A percentile compares a stretch with the other conserved stretches of the same genome.
Evolutionary conservation across 2,797 vertebrate species (phyloP).

Genomic region (Coranthus polyacanthus): DNA sequence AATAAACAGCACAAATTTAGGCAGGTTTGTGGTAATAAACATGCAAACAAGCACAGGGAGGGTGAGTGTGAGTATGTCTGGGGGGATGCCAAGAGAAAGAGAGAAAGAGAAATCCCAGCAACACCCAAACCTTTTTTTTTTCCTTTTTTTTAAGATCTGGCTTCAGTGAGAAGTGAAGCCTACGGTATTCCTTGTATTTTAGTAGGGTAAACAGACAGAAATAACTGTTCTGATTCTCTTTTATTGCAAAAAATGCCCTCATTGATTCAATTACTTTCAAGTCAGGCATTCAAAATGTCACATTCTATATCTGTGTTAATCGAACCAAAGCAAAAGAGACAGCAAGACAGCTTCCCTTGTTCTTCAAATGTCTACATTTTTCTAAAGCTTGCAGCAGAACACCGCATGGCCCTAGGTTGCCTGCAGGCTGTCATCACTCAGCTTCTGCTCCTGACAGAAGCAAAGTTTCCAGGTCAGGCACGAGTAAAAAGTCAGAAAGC

Average conservation of each 20-base stretch:
- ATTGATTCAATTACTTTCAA: constrained; percentile 8
- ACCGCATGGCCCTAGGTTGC: constrained; percentile 64
- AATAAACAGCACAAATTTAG: constrained; percentile 52
- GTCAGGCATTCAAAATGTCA: constrained; percentile 2
- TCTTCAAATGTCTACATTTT: constrained; percentile 38
- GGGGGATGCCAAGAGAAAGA: not conserved
- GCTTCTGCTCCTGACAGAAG: constrained; percentile 41
- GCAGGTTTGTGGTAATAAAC: constrained; percentile 61
- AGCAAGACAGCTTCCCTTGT: constrained; percentile 14
- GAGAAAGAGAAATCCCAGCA: constrained; percentile 14
- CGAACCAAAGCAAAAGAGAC: constrained; percentile 9
- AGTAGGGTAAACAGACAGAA: constrained; percentile 15
- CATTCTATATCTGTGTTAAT: constrained; percentile 5
- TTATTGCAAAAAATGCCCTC: not conserved
- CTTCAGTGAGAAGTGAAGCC: constrained; percentile 14
- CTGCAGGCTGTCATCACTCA: constrained; percentile 62
- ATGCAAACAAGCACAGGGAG: constrained; percentile 47
- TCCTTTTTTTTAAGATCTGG: constrained; percentile 8
- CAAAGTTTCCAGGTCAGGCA: constrained; percentile 61
- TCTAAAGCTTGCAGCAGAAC: constrained; percentile 38
- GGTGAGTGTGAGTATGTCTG: constrained; percentile 7
- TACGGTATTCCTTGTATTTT: constrained; percentile 20
- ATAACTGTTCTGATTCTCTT: constrained; percentile 13
- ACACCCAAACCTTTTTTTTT: not conserved
- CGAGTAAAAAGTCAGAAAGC: constrained; percentile 17